phyloP scores from a whole-genome alignment of 2,888 invertebrate species.

The Cabera pusaria region DNA sequence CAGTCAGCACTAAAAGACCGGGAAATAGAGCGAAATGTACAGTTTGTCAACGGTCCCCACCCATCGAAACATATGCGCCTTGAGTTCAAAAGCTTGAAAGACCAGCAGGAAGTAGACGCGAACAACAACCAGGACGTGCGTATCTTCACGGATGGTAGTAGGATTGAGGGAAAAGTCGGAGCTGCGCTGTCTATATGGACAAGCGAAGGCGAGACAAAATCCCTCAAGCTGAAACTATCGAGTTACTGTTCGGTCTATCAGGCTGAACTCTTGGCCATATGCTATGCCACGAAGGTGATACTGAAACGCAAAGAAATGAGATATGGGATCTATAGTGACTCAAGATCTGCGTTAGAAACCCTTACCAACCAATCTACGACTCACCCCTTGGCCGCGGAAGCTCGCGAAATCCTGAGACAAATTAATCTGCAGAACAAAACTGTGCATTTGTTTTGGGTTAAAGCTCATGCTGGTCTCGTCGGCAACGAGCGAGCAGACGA shows the following conservation, averaged over 20 bases:
- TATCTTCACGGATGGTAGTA: slow-evolving; percentile 8
- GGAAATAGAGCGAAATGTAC: background rate
- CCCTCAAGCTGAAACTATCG: slow-evolving; percentile 2
- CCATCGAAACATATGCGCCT: background rate
- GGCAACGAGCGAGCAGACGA: too few relatives aligned
- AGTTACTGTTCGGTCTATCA: slow-evolving; percentile 6
- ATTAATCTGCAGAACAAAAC: too few relatives aligned
- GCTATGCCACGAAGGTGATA: background rate
- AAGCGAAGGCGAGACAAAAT: background rate
- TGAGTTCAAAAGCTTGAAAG: background rate
- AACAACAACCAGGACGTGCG: background rate
- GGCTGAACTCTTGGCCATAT: slow-evolving; percentile 9
- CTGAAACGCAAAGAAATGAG: background rate
- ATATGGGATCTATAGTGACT: background rate
- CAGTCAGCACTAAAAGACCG: background rate
- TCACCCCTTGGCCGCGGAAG: slow-evolving; percentile 5
- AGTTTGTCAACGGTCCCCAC: background rate
- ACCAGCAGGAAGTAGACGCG: background rate
- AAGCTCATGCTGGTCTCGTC: background rate
- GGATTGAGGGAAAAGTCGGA: background rate
- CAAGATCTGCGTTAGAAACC: background rate
- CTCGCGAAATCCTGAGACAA: background rate
- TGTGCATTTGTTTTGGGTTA: background rate
- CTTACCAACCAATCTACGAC: background rate
- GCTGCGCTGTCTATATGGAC: background rate